Percentiles rank a stretch among this genome's conserved stretches.
Evolutionary conservation across 2,888 invertebrate genomes (phyloP).

Genomic region (Epistrophella euchroma): DNA sequence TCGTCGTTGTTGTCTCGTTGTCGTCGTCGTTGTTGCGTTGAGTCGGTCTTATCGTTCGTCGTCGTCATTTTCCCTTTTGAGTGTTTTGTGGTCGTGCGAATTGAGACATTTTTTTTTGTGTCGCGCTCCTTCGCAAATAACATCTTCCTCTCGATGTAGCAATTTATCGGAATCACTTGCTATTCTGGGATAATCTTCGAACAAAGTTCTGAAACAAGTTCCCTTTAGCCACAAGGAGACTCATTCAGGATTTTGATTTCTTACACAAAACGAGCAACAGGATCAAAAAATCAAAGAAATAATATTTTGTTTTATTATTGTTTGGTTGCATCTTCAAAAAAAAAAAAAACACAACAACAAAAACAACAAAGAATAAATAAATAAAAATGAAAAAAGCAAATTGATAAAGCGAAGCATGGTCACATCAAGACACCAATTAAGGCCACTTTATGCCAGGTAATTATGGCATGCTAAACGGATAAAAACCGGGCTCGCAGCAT

Average conservation of each 20-base stretch:
- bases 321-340: constrained; percentile 6
- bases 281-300: constrained; percentile 15
- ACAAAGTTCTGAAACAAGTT: constrained; percentile 48
- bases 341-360: constrained; percentile 16
- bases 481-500: constrained; percentile 71
- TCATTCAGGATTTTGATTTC: constrained; percentile 52
- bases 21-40: constrained; percentile 8
- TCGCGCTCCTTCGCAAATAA: constrained; percentile 27
- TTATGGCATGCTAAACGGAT: constrained; percentile 76
- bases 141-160: constrained; percentile 67
- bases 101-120: constrained; percentile 62
- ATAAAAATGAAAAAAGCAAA: constrained; percentile 48
- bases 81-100: constrained; percentile 52
- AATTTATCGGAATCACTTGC: constrained; percentile 74
- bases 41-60: background rate
- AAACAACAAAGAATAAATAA: background rate
- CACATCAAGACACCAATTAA: constrained; percentile 77
- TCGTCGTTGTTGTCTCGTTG: background rate
- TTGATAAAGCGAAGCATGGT: constrained; percentile 76
- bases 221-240: background rate
- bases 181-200: constrained; percentile 70
- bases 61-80: background rate
- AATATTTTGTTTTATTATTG: constrained; percentile 16
- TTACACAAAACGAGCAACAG: background rate
- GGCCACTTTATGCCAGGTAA: constrained; percentile 76